A percentile compares a stretch with the other conserved stretches of the same genome.
Conservation (phyloP, 2,888 invertebrate species). For the Petrolisthes cinctipes region DNA sequence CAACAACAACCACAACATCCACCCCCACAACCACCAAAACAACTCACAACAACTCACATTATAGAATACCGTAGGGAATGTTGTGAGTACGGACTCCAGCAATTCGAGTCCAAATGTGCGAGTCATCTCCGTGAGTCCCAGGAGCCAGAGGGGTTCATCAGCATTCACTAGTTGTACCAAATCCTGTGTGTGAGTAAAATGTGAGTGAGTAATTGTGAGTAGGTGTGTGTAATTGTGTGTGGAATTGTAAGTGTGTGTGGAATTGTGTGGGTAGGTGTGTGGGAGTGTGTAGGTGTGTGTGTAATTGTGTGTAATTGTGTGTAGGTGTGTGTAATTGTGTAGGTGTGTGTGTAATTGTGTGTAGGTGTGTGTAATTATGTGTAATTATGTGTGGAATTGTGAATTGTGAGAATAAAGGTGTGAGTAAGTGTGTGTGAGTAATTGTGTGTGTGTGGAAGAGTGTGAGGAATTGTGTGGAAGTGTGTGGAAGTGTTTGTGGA, state of each 20-base stretch:
- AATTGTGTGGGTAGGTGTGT: too few species aligned
- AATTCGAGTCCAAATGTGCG: slow-evolving; percentile 96
- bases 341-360: too few species aligned
- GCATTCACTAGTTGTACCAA: slow-evolving; percentile 96
- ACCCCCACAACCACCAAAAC: not conserved
- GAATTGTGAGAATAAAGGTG: too few species aligned
- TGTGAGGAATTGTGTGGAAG: too few species aligned
- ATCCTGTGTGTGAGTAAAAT: slow-evolving; percentile 77
- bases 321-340: too few species aligned
- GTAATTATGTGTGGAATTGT: too few species aligned
- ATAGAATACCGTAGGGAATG: slow-evolving; percentile 86
- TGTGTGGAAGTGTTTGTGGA: too few species aligned
- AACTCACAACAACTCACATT: slow-evolving; percentile 74
- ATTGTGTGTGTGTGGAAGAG: too few species aligned
- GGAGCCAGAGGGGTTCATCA: slow-evolving; percentile 94
- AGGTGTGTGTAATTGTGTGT: not conserved
- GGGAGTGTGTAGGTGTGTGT: not conserved
- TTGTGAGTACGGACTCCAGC: slow-evolving; percentile 90
- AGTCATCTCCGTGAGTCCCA: slow-evolving; percentile 97
- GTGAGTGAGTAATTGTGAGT: not conserved
- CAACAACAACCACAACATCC: too few species aligned
- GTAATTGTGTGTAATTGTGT: too few species aligned
- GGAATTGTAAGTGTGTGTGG: not conserved
- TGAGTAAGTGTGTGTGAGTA: too few species aligned
- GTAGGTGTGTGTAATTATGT: too few species aligned